Conservation (phyloP, 92 coral and sea anemone species). For the Pocillopora grandis region DNA sequence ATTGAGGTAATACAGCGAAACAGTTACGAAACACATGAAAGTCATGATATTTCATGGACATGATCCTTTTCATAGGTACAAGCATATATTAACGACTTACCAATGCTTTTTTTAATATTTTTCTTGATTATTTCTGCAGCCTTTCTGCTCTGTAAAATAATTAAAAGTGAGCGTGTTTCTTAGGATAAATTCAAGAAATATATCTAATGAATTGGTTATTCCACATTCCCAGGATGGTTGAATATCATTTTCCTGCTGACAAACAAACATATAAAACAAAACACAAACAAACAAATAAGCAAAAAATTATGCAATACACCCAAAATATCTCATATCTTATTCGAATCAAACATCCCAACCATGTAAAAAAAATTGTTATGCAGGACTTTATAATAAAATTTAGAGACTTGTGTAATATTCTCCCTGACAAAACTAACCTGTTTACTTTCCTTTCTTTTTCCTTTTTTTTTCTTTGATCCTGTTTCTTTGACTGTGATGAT, state of each 20-base stretch:
- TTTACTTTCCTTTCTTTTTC: slow-evolving; percentile 39
- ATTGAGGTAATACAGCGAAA: neutral
- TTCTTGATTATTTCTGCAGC: slow-evolving; percentile 24
- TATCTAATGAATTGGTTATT: too few species aligned
- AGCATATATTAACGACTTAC: neutral
- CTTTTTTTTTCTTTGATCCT: slow-evolving; percentile 12
- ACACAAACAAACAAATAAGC: too few species aligned
- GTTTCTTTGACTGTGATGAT: slow-evolving; percentile 22
- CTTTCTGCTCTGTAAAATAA: slow-evolving; percentile 36
- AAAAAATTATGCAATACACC: too few species aligned
- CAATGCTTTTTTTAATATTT: slow-evolving; percentile 10
- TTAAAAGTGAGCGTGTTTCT: neutral
- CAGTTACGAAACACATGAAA: neutral
- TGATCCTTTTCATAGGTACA: too few species aligned
- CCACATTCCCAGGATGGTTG: too few species aligned
- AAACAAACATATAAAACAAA: too few species aligned
- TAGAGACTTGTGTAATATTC: too few species aligned
- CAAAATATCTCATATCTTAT: too few species aligned
- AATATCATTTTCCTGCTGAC: too few species aligned
- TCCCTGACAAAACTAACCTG: slow-evolving; percentile 12
- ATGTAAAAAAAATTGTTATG: too few species aligned
- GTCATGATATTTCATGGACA: neutral
- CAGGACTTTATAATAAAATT: too few species aligned
- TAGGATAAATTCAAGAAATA: neutral
- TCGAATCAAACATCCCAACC: too few species aligned